phyloP scores from a whole-genome alignment of 1,140 invertebrate species.

The Lethrus apterus region DNA sequence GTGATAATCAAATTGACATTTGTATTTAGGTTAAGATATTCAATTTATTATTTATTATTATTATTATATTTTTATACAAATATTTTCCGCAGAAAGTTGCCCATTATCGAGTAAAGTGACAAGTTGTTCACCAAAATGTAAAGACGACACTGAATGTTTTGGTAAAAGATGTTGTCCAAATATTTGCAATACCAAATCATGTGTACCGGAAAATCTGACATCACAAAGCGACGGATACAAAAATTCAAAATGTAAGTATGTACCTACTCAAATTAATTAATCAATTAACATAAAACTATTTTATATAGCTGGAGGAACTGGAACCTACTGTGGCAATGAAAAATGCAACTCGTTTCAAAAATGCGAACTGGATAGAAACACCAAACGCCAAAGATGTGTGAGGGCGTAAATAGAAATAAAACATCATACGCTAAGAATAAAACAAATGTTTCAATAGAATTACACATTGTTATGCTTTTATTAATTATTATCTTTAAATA shows the following conservation, averaged over 20 bases:
- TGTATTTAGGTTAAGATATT: no score
- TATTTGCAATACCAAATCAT: constrained; percentile 58
- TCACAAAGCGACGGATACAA: not conserved
- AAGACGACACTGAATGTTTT: constrained; percentile 55
- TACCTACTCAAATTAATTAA: no score
- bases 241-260: constrained; percentile 16
- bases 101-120: constrained; percentile 54
- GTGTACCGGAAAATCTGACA: constrained; percentile 43
- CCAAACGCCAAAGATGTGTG: constrained; percentile 59
- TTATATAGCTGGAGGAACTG: constrained; percentile 44
- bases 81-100: constrained; percentile 45
- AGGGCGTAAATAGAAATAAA: constrained; percentile 49
- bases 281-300: constrained; percentile 4
- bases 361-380: constrained; percentile 54
- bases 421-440: no score
- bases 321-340: constrained; percentile 57
- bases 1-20: no score
- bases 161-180: constrained; percentile 61
- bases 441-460: no score
- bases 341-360: constrained; percentile 60
- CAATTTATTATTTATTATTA: no score
- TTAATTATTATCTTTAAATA: no score
- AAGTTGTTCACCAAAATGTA: constrained; percentile 57
- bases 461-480: no score
- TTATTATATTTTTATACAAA: no score